phyloP scores from a whole-genome alignment of 1,140 invertebrate genomes.

The Lucilia cuprina region DNA sequence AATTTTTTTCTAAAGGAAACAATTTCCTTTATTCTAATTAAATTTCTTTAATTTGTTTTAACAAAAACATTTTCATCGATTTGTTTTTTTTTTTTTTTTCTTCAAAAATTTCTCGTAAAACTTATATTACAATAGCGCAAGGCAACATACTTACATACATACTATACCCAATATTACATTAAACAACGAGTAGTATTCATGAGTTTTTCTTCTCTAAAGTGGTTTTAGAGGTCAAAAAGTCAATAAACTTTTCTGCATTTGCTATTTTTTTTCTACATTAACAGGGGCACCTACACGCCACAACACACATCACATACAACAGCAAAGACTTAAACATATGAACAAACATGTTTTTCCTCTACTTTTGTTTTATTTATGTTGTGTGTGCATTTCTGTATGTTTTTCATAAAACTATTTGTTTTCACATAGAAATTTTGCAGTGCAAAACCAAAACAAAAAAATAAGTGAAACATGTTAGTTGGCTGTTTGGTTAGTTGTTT shows the following conservation, averaged over 20 bases:
- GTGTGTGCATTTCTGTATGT: neutral
- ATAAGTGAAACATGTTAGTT: neutral
- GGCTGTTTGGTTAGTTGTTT: neutral
- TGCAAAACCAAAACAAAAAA: neutral
- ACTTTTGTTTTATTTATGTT: neutral
- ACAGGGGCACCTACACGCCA: neutral
- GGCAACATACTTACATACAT: too few species aligned
- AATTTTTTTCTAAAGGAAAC: too few species aligned
- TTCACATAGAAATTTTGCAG: neutral
- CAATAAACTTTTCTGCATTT: conserved; percentile 26
- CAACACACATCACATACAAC: neutral
- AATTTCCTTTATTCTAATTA: too few species aligned
- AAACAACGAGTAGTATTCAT: too few species aligned
- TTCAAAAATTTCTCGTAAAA: too few species aligned
- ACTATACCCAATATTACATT: too few species aligned
- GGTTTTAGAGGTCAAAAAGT: conserved; percentile 34
- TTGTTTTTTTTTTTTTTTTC: too few species aligned
- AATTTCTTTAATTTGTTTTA: too few species aligned
- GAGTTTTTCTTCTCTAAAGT: neutral
- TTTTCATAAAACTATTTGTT: neutral
- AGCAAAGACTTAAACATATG: neutral
- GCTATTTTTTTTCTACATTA: neutral
- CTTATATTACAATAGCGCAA: too few species aligned
- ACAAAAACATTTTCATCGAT: too few species aligned
- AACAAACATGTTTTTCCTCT: neutral